These are phyloP conservation scores for Oriolus oriolus DNA, from an alignment of 2,113 vertebrate genomes.

Conservation along the genomic window DNA sequence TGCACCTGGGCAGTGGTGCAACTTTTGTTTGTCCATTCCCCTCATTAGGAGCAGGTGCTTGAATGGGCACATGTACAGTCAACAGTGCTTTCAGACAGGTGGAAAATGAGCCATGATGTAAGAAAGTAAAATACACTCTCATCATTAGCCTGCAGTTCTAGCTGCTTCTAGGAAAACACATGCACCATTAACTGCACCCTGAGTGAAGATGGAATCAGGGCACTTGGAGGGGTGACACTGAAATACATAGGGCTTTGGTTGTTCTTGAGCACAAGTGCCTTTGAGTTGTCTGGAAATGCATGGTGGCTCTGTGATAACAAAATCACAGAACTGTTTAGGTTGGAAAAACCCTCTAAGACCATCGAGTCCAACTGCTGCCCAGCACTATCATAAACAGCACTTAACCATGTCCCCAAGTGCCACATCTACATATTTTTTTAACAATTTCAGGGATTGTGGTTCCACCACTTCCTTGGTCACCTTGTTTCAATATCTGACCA, in stretches of 20 bases:
- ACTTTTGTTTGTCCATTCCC: not conserved
- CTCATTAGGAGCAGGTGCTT: constrained; percentile 17
- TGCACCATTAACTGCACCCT: not conserved
- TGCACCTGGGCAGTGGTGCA: not conserved
- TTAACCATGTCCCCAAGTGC: not conserved
- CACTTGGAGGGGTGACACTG: fast-evolving
- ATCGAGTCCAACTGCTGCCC: not conserved
- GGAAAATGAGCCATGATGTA: not conserved
- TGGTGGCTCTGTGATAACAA: not conserved
- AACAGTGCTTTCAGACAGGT: not conserved
- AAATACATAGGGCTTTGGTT: not conserved
- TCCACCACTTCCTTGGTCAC: not conserved
- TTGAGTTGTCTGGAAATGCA: not conserved
- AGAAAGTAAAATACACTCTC: not conserved
- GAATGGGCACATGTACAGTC: not conserved
- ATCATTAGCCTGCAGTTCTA: not conserved
- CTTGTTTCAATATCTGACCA: not conserved
- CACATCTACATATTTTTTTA: not conserved
- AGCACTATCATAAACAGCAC: not conserved
- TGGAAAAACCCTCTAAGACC: not conserved
- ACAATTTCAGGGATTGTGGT: not conserved
- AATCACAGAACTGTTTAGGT: not conserved
- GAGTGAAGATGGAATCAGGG: fast-evolving
- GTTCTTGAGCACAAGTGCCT: not conserved
- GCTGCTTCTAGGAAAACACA: not conserved